phyloP scores from a whole-genome alignment of 2,888 invertebrate species.

The Brachylomia viminalis region DNA sequence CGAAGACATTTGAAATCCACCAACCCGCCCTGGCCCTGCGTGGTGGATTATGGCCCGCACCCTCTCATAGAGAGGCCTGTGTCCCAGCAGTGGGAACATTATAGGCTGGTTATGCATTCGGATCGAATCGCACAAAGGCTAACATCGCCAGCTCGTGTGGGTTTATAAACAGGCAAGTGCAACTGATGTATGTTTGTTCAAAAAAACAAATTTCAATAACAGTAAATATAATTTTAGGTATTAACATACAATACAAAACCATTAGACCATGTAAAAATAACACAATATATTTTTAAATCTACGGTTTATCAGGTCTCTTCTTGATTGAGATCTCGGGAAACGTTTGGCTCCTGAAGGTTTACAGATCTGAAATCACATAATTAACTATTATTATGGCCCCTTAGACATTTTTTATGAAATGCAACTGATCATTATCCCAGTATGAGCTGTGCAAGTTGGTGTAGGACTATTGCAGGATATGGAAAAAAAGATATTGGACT shows the following conservation, averaged over 20 bases:
- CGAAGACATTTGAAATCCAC: too few species aligned
- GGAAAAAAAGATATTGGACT: too few species aligned
- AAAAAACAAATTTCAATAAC: conserved; percentile 33
- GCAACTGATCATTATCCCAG: too few species aligned
- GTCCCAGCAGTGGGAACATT: too few species aligned
- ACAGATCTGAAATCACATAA: conserved; percentile 57
- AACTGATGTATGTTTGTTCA: background rate
- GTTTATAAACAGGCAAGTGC: background rate
- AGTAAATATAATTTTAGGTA: conserved; percentile 53
- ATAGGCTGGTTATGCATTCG: too few species aligned
- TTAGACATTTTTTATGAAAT: too few species aligned
- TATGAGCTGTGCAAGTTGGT: too few species aligned
- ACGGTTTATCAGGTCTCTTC: conserved; percentile 52
- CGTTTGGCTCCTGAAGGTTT: conserved; percentile 50
- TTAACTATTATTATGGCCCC: background rate
- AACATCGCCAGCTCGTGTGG: background rate
- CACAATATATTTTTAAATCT: conserved; percentile 13
- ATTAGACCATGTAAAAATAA: conserved; percentile 29
- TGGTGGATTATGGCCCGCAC: too few species aligned
- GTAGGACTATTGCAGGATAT: too few species aligned
- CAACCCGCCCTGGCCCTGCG: too few species aligned
- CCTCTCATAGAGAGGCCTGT: too few species aligned
- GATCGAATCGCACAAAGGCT: background rate
- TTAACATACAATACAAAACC: conserved; percentile 50
- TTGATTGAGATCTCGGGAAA: conserved; percentile 35